phyloP scores from a whole-genome alignment of 2,113 vertebrate species.

The Notechis scutatus region DNA sequence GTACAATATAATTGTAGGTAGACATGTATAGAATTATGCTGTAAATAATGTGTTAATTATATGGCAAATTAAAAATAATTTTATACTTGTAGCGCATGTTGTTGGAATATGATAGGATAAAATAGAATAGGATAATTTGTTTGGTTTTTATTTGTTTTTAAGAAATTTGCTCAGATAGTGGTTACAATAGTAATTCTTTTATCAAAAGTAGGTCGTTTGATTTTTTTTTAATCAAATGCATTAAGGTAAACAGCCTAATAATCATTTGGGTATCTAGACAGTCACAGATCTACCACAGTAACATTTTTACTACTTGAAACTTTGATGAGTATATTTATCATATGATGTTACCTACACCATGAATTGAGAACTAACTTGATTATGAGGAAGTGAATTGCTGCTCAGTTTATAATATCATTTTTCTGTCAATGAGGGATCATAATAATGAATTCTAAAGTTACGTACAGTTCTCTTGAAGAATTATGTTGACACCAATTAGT shows the following conservation, averaged over 20 bases:
- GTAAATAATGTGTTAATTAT: not conserved
- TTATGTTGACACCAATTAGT: not conserved
- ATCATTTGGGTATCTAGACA: not conserved
- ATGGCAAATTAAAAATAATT: not conserved
- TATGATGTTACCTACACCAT: constrained; percentile 1
- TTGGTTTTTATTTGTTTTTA: not conserved
- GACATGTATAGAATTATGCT: not conserved
- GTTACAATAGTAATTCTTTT: not conserved
- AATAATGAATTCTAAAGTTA: not conserved
- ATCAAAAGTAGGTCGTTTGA: not conserved
- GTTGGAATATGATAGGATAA: not conserved
- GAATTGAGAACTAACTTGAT: not conserved
- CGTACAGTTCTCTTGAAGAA: not conserved
- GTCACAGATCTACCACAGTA: not conserved
- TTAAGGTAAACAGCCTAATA: not conserved
- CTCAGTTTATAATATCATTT: not conserved
- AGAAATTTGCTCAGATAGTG: not conserved
- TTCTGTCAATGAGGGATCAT: not conserved
- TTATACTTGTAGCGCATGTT: not conserved
- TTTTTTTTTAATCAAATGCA: not conserved
- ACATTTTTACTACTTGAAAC: not conserved
- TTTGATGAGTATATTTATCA: constrained; percentile 11
- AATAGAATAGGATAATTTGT: not conserved
- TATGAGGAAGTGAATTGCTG: not conserved
- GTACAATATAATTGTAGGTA: not conserved